Evolutionary conservation across 2,113 vertebrate species (phyloP).

Genomic region (Paramisgurnus dabryanus): DNA sequence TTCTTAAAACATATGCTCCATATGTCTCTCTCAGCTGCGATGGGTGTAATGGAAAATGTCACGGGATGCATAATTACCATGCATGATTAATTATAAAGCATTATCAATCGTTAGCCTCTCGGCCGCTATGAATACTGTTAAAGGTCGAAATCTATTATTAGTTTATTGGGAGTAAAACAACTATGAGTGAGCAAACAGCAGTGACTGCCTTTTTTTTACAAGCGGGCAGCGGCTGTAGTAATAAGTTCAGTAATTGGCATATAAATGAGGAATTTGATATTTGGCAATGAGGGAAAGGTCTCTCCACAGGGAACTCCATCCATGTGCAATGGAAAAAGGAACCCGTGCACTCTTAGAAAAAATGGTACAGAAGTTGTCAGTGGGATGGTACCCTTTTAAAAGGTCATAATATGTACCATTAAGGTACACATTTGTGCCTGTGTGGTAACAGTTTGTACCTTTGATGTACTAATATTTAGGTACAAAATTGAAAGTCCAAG

Average conservation of each 20-base stretch:
- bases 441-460: no score
- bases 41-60: constrained; percentile 48
- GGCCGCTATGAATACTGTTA: constrained; percentile 41
- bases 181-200: constrained; percentile 48
- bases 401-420: no score
- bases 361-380: no score
- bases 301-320: constrained; percentile 19
- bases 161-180: constrained; percentile 58
- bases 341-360: constrained; percentile 16
- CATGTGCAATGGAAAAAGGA: constrained; percentile 17
- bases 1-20: constrained; percentile 33
- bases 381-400: no score
- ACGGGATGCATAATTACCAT: constrained; percentile 53
- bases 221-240: constrained; percentile 19
- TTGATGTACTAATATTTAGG: no score
- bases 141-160: constrained; percentile 62
- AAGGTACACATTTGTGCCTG: no score
- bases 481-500: no score
- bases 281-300: constrained; percentile 2
- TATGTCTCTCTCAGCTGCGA: constrained; percentile 38
- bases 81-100: constrained; percentile 55
- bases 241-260: constrained; percentile 57
- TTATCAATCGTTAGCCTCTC: constrained; percentile 35
- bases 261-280: constrained; percentile 53
- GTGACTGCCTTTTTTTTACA: constrained; percentile 42